Evolutionary conservation across 2,888 invertebrate genomes (phyloP), one percentile per base, ranked within the genome.

Genomic region (Glaucopsyche alexis): DNA sequence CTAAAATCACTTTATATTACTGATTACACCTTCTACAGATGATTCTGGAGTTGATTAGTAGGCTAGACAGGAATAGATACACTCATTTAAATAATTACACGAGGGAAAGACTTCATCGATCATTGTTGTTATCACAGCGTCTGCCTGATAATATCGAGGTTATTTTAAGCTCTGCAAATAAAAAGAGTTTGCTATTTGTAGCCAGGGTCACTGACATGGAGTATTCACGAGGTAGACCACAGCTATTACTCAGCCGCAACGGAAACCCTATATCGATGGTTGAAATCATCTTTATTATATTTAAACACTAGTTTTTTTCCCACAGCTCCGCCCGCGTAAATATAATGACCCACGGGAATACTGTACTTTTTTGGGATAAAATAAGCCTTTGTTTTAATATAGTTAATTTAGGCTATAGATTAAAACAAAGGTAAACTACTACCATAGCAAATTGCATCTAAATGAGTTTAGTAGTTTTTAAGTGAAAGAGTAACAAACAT

Each of bases 31-130:
- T 14, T 50, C 50, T 9, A 50, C 19, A 60, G 60, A 60, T 19
- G 19, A 55, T 29, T 65, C n/a, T 65, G 14, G n/a, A 40, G 40
- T 65, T 65, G 11, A 65, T 65, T 42, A 65, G 40, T 67, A 67
- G 74, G 77, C 82, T 84, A 86, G 84, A 87, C 82, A 87, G 82
- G 79, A 84, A 75, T n/a, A n/a, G n/a, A n/a, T 78, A 84, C 80
- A 87, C 88, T 89, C 86, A 87, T 87, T 89, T 89, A 83, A 13
- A 29, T 87, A 87, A 87, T 89, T 85, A 86, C 14, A 82, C 80
- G 82, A 78, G 78, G 78, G 80, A 79, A 82, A 79, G 78, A 79
- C 81, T 81, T 79, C 81, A 83, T 85, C 80, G 78, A 83, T 90
- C 89, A 88, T 85, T 87, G 85, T 82, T 47, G 81, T 82, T 90